Conservation (phyloP, 2,797 vertebrate species). For the Syngnathus acus region DNA sequence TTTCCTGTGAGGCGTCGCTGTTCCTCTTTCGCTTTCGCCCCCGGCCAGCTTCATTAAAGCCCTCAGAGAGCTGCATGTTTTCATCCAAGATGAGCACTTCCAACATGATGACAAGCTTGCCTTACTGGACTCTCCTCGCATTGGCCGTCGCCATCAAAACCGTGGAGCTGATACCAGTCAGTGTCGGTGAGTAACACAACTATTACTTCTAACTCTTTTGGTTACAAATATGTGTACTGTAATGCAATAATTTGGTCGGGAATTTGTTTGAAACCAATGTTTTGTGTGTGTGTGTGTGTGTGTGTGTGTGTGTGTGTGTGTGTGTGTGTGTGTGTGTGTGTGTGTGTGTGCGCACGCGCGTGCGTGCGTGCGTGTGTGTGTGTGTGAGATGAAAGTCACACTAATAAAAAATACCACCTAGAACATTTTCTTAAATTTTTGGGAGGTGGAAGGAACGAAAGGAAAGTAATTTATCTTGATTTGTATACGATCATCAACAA, state of each 20-base stretch:
- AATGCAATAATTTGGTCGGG: neutral
- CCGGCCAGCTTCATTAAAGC: neutral
- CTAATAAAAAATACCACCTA: neutral
- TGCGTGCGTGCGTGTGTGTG: too few species aligned
- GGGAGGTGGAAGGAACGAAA: neutral
- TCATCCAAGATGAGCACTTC: neutral
- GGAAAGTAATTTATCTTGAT: neutral
- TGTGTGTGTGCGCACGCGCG: too few species aligned
- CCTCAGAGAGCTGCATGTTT: neutral
- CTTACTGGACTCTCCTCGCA: neutral
- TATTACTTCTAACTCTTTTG: neutral
- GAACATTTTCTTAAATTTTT: neutral
- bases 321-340: too few species aligned
- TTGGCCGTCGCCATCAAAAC: neutral
- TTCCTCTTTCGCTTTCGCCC: neutral
- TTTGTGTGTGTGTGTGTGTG: neutral
- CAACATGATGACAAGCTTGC: neutral
- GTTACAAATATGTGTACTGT: neutral
- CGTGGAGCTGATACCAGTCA: neutral
- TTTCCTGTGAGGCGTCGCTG: neutral
- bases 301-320: too few species aligned
- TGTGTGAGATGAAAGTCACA: too few species aligned
- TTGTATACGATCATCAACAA: neutral
- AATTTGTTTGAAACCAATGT: neutral
- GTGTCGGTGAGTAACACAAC: neutral